Percentiles rank a stretch among this genome's conserved stretches.
phyloP scores from a whole-genome alignment of 1,140 invertebrate species.

The Ephestia elutella region DNA sequence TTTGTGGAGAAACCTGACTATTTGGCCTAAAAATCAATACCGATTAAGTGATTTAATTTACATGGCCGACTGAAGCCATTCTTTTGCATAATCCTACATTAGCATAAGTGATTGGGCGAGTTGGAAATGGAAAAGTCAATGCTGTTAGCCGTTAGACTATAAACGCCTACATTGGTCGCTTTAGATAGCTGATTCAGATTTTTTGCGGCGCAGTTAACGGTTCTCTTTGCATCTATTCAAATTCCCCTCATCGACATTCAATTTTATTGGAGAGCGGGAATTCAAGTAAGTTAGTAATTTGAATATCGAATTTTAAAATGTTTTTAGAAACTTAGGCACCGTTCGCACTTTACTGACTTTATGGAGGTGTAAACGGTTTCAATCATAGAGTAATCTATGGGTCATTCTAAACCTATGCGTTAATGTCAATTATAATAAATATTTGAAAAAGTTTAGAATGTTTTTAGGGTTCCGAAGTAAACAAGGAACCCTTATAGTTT shows the following conservation, averaged over 20 bases:
- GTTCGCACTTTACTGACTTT: too few species aligned
- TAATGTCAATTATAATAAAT: too few species aligned
- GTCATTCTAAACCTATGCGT: too few species aligned
- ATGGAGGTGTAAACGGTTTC: too few species aligned
- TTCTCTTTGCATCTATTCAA: slow-evolving; percentile 20
- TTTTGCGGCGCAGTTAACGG: slow-evolving; percentile 22
- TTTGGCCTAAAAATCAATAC: too few species aligned
- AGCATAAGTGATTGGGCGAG: not conserved
- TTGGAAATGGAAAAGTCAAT: slow-evolving; percentile 11
- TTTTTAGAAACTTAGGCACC: not conserved
- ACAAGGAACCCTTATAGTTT: too few species aligned
- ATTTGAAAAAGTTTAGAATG: too few species aligned
- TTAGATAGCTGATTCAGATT: slow-evolving; percentile 16
- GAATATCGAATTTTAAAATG: not conserved
- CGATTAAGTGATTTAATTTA: too few species aligned
- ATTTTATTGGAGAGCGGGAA: slow-evolving; percentile 18
- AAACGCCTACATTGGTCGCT: slow-evolving; percentile 13
- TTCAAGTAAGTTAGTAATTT: not conserved
- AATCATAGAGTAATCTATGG: too few species aligned
- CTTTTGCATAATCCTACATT: not conserved
- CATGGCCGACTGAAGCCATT: too few species aligned
- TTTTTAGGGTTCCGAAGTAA: too few species aligned
- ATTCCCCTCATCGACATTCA: slow-evolving; percentile 21
- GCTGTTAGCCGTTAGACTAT: slow-evolving; percentile 7
- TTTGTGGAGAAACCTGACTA: too few species aligned